phyloP scores from a whole-genome alignment of 2,113 vertebrate genomes.

The Galeopterus variegatus region DNA sequence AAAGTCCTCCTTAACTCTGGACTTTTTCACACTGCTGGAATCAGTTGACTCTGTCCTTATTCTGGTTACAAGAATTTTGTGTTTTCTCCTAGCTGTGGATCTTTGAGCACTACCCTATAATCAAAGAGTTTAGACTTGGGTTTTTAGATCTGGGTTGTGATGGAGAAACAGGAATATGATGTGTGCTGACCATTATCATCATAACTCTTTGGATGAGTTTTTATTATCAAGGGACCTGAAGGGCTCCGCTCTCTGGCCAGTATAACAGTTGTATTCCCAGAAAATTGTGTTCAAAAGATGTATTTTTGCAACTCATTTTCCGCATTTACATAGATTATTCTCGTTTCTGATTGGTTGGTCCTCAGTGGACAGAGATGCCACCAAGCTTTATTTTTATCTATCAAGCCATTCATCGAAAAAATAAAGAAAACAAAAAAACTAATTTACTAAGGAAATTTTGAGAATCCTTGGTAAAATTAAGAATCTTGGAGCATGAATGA shows the following conservation, averaged over 20 bases:
- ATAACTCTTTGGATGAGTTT: not conserved
- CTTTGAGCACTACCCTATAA: not conserved
- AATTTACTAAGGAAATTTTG: slow-evolving; percentile 40
- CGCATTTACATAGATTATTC: not conserved
- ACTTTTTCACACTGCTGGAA: not conserved
- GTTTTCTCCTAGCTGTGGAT: not conserved
- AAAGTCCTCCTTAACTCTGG: not conserved
- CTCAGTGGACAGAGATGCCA: not conserved
- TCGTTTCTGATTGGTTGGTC: not conserved
- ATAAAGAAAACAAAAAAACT: not conserved
- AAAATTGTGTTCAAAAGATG: not conserved
- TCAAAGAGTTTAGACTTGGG: not conserved
- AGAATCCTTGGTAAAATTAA: slow-evolving; percentile 9
- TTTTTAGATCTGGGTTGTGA: slow-evolving; percentile 47
- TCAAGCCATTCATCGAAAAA: not conserved
- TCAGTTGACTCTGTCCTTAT: slow-evolving; percentile 7
- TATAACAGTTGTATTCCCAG: not conserved
- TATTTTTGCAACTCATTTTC: not conserved
- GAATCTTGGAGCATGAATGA: not conserved
- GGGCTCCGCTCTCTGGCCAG: not conserved
- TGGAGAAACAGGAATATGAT: not conserved
- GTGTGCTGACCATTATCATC: not conserved
- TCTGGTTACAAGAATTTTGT: slow-evolving; percentile 31
- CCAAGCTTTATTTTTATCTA: slow-evolving; percentile 12
- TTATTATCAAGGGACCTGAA: not conserved